phyloP scores from a whole-genome alignment of 2,113 vertebrate genomes.

The Arizona elegans region DNA sequence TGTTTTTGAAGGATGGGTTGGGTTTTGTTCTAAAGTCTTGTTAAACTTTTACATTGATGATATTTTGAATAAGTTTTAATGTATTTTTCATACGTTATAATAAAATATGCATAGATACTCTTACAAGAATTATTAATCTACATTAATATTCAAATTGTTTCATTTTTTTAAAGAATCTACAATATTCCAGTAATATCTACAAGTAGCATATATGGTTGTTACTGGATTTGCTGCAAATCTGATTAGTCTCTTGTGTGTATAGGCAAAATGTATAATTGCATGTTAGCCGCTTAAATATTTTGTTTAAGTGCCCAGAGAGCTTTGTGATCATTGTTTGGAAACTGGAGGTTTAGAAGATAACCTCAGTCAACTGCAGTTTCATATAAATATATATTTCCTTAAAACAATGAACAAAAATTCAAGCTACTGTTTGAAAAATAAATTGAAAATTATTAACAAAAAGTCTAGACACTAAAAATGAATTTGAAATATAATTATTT shows the following conservation, averaged over 20 bases:
- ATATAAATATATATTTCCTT: neutral
- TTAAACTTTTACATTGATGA: neutral
- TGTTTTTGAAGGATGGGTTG: neutral
- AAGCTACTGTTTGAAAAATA: neutral
- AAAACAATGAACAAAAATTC: neutral
- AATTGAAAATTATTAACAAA: neutral
- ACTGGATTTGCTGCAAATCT: constrained; percentile 27
- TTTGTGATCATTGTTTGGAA: neutral
- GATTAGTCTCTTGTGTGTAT: constrained; percentile 16
- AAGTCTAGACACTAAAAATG: neutral
- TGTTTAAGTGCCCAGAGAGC: neutral
- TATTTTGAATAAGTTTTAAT: neutral
- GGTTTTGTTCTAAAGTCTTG: neutral
- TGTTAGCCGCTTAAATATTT: neutral
- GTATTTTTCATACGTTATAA: neutral
- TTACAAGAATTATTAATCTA: neutral
- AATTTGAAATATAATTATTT: neutral
- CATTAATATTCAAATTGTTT: neutral
- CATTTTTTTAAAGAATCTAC: neutral
- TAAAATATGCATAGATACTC: neutral
- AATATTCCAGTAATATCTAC: neutral
- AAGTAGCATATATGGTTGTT: neutral
- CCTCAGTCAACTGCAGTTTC: neutral
- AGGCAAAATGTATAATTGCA: neutral
- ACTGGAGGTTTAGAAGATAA: neutral